Percentiles rank a stretch among this genome's conserved stretches.
Conservation (phyloP, 2,113 vertebrate genomes). For the Bufo gargarizans region DNA sequence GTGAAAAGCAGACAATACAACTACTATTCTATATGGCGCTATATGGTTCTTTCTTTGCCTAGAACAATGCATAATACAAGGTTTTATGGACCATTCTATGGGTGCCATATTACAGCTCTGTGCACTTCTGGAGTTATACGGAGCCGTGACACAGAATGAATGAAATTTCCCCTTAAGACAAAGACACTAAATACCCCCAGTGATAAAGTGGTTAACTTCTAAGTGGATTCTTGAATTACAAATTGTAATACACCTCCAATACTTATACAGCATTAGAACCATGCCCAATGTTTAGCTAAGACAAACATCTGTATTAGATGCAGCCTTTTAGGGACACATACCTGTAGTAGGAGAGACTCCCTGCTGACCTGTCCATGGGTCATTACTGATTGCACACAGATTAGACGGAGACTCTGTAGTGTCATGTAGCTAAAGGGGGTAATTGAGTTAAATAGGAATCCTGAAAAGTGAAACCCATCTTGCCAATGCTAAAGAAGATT, state of each 20-base stretch:
- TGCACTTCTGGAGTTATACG: no score
- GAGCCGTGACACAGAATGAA: background rate
- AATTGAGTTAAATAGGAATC: slow-evolving; percentile 28
- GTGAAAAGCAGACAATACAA: no score
- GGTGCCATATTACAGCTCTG: no score
- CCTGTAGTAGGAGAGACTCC: background rate
- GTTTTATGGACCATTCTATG: no score
- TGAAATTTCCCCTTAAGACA: background rate
- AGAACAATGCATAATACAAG: no score
- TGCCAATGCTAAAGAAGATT: slow-evolving; percentile 24
- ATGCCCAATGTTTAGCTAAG: background rate
- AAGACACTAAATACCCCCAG: background rate
- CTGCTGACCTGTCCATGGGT: slow-evolving; percentile 28
- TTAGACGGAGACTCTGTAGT: background rate
- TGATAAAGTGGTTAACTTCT: background rate
- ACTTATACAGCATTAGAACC: background rate
- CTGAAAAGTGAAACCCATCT: slow-evolving; percentile 36
- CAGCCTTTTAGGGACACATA: background rate
- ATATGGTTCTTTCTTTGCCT: no score
- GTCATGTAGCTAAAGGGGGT: slow-evolving; percentile 24
- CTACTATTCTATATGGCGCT: no score
- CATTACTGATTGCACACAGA: background rate
- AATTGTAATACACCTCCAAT: background rate
- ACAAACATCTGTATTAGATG: background rate
- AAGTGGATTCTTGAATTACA: background rate